These are phyloP conservation scores for Parnassius orleans DNA, from an alignment of 2,888 invertebrate genomes.

Conservation along the genomic window DNA sequence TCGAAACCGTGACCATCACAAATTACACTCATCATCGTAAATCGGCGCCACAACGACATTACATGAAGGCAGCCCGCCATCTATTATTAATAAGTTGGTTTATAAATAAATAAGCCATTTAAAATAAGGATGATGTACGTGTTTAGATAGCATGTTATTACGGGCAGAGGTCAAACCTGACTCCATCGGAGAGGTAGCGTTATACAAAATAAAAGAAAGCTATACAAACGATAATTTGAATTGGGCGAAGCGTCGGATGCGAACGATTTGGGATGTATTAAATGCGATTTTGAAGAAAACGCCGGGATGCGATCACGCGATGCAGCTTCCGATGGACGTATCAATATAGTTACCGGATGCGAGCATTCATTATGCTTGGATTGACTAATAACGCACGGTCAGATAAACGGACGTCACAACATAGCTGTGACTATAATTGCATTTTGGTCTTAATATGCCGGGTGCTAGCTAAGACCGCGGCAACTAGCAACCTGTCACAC, in stretches of 20 bases:
- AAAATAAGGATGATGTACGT: constrained; percentile 70
- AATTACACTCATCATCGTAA: constrained; percentile 72
- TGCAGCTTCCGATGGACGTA: constrained; percentile 55
- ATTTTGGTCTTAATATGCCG: constrained; percentile 59
- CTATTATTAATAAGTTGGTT: constrained; percentile 62
- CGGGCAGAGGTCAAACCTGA: constrained; percentile 75
- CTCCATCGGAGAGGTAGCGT: constrained; percentile 42
- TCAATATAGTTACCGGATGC: constrained; percentile 55
- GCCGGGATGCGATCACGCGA: constrained; percentile 61
- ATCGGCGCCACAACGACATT: constrained; percentile 71
- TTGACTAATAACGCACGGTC: constrained; percentile 56
- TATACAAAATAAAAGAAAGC: constrained; percentile 71
- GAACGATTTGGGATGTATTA: constrained; percentile 57
- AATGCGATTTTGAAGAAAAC: constrained; percentile 64
- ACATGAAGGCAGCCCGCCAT: constrained; percentile 74
- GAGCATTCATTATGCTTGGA: constrained; percentile 49
- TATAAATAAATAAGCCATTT: constrained; percentile 78
- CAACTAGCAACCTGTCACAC: constrained; percentile 44
- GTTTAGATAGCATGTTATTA: constrained; percentile 68
- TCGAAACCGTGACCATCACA: constrained; percentile 42
- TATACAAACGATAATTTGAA: constrained; percentile 74
- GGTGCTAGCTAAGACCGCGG: constrained; percentile 44
- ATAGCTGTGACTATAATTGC: constrained; percentile 67
- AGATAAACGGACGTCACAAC: constrained; percentile 68
- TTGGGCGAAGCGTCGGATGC: constrained; percentile 57